Evolutionary conservation across 1,140 invertebrate species (phyloP).

Genomic region (Subanguina moxae): DNA sequence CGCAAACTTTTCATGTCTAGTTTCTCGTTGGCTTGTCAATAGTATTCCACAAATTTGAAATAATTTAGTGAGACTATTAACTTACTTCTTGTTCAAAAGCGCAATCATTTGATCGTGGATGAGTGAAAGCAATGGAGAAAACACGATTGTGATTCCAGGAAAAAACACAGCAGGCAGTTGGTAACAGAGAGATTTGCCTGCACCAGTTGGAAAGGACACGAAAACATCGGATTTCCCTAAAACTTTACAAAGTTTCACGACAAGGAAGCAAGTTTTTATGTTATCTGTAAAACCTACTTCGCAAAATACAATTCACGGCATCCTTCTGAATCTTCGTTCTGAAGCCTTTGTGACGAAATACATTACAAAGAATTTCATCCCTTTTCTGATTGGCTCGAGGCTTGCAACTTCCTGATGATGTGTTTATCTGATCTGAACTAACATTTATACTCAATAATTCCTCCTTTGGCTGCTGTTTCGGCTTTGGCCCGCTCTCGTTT

Average conservation of each 20-base stretch:
- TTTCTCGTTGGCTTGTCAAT: too few relatives aligned
- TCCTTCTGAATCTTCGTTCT: conserved; percentile 23
- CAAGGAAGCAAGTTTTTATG: too few relatives aligned
- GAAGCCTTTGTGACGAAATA: conserved; percentile 34
- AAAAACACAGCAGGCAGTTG: conserved; percentile 69
- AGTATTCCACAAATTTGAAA: too few relatives aligned
- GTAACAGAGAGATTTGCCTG: conserved; percentile 71
- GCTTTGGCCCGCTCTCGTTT: too few relatives aligned
- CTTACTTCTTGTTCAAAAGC: conserved; percentile 33
- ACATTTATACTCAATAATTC: too few relatives aligned
- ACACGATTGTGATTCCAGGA: conserved; percentile 66
- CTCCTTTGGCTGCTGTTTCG: too few relatives aligned
- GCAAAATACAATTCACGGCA: conserved; percentile 20
- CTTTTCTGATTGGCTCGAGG: background rate
- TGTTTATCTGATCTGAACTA: too few relatives aligned
- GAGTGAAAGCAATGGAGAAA: conserved; percentile 70
- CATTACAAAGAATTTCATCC: conserved; percentile 18
- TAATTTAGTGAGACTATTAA: too few relatives aligned
- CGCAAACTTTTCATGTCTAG: too few relatives aligned
- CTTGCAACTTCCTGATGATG: too few relatives aligned
- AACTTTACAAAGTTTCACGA: conserved; percentile 4
- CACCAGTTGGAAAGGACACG: conserved; percentile 72
- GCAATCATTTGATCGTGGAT: conserved; percentile 67
- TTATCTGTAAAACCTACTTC: conserved; percentile 10
- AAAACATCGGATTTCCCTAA: conserved; percentile 68